Evolutionary conservation across 2,113 vertebrate species (phyloP).

Genomic region (Festucalex cinctus): DNA sequence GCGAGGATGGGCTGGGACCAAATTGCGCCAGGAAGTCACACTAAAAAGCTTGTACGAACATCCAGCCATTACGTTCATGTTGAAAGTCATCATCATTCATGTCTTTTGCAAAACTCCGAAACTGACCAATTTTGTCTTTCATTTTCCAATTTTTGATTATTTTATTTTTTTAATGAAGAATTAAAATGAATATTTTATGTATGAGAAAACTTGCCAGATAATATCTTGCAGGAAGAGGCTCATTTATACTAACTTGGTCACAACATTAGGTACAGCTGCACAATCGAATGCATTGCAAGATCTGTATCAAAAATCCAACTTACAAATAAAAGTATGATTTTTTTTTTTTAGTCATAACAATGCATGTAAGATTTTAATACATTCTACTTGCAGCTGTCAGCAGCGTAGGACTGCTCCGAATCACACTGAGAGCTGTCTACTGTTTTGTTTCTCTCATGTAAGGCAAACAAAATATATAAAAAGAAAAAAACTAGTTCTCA

Average conservation of each 20-base stretch:
- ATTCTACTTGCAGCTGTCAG: background rate
- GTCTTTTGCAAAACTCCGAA: no score
- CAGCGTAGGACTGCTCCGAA: background rate
- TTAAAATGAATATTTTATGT: background rate
- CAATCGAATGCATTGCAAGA: background rate
- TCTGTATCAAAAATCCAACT: background rate
- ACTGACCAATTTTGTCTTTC: background rate
- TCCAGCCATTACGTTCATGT: background rate
- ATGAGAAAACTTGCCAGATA: background rate
- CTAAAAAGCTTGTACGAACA: constrained; percentile 8
- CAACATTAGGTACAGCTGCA: background rate
- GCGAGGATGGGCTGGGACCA: constrained; percentile 28
- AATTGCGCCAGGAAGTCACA: constrained; percentile 24
- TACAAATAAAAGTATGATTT: background rate
- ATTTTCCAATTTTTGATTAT: background rate
- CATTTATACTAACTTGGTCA: background rate
- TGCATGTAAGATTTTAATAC: background rate
- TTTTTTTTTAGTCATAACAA: background rate
- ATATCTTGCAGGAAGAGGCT: background rate
- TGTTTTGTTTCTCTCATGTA: background rate
- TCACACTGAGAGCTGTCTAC: background rate
- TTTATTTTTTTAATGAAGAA: background rate
- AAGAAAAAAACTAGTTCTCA: background rate
- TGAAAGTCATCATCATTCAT: no score
- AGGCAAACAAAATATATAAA: background rate